Percentiles rank a stretch among this genome's conserved stretches.
Evolutionary conservation across 2,888 invertebrate species (phyloP).

Genomic region (Sturmia bella): DNA sequence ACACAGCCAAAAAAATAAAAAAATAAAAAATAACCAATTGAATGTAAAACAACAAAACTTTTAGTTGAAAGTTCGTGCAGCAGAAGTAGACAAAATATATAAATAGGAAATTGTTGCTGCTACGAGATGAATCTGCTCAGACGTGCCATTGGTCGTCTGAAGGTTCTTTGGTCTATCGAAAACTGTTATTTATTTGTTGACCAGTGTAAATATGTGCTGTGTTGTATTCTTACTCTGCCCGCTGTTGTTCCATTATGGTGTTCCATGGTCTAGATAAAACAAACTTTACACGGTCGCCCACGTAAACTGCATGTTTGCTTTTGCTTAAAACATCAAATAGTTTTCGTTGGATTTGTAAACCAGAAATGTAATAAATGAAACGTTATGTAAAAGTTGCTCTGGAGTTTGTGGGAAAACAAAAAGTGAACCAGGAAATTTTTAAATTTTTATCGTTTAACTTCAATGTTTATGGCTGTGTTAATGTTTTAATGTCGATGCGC

Average conservation of each 20-base stretch:
- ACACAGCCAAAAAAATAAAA: conserved; percentile 22
- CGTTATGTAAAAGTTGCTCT: not conserved
- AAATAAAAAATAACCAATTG: too few species aligned
- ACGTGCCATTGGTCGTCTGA: not conserved
- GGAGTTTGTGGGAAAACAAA: not conserved
- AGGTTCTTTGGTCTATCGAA: not conserved
- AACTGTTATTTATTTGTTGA: conserved; percentile 28
- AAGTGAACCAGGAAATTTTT: not conserved
- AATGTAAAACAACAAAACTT: conserved; percentile 30
- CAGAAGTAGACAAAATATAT: not conserved
- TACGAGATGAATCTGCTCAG: not conserved
- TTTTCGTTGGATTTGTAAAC: conserved; percentile 53
- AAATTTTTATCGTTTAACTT: not conserved
- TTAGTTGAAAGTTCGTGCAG: not conserved
- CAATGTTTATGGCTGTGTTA: conserved; percentile 8
- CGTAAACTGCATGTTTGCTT: conserved; percentile 55
- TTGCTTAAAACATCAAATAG: conserved; percentile 18
- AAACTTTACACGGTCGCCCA: conserved; percentile 61
- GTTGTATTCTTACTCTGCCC: not conserved
- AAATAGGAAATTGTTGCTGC: conserved; percentile 11
- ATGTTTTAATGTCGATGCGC: not conserved
- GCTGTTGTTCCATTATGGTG: conserved; percentile 37
- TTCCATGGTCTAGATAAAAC: conserved; percentile 57
- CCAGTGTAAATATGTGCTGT: conserved; percentile 5
- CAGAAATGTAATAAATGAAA: not conserved